Evolutionary conservation across 2,797 vertebrate genomes (phyloP).

Genomic region (Muscicapa comitata): DNA sequence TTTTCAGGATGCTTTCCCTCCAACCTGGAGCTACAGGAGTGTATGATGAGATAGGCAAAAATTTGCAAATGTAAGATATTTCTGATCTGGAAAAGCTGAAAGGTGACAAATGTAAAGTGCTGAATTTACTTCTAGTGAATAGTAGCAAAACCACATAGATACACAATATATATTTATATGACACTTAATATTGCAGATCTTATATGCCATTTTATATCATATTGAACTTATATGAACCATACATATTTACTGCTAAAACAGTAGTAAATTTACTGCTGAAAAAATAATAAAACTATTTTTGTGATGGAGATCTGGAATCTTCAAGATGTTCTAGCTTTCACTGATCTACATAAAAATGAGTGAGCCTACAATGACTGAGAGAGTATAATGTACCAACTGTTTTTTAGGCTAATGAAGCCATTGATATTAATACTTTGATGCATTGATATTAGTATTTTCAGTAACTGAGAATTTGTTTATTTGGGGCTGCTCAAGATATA

Average conservation of each 20-base stretch:
- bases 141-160: background rate
- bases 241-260: background rate
- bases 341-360: background rate
- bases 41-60: background rate
- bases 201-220: background rate
- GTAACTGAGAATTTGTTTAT: background rate
- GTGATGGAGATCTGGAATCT: background rate
- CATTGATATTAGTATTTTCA: background rate
- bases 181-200: background rate
- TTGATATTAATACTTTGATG: background rate
- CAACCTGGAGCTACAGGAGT: background rate
- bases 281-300: background rate
- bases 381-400: background rate
- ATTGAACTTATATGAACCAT: background rate
- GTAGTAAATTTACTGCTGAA: background rate
- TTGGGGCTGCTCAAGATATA: background rate
- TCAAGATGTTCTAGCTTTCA: background rate
- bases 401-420: background rate
- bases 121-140: background rate
- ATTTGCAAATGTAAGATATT: background rate
- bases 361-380: background rate
- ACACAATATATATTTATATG: rapidly evolving
- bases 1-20: background rate
- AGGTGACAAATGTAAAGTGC: background rate
- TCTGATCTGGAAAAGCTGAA: background rate